Evolutionary conservation across 2,888 invertebrate genomes (phyloP).

Genomic region (Timandra comae): DNA sequence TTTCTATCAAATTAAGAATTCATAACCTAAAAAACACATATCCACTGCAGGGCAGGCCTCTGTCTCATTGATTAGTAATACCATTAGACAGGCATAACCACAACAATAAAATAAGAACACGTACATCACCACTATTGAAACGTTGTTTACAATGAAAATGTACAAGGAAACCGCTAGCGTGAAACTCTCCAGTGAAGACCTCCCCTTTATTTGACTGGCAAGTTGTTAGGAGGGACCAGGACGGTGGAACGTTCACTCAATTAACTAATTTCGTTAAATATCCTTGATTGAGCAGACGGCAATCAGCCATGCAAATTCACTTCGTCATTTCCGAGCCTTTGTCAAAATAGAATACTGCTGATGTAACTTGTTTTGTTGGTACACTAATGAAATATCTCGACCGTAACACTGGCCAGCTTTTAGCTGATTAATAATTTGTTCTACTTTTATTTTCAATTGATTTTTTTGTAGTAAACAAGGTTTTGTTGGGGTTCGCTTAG

Average conservation of each 20-base stretch:
- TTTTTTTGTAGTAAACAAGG: too few species aligned
- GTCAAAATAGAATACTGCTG: conserved; percentile 43
- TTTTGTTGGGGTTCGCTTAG: too few species aligned
- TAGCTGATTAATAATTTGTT: too few species aligned
- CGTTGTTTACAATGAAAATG: background rate
- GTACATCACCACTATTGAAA: too few species aligned
- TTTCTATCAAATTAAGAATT: too few species aligned
- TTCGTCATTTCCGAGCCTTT: conserved; percentile 47
- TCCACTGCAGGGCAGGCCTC: too few species aligned
- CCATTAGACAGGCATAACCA: too few species aligned
- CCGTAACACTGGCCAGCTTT: too few species aligned
- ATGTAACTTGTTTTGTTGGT: conserved; percentile 34
- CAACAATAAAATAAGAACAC: too few species aligned
- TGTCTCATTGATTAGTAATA: too few species aligned
- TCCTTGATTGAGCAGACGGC: conserved; percentile 75
- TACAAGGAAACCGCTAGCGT: background rate
- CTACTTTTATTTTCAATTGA: too few species aligned
- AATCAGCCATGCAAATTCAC: conserved; percentile 74
- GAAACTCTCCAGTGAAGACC: conserved; percentile 5
- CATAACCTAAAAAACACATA: too few species aligned
- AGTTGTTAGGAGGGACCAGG: conserved; percentile 33
- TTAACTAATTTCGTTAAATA: conserved; percentile 76
- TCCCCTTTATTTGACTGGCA: conserved; percentile 16
- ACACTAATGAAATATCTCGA: background rate
- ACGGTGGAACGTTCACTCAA: conserved; percentile 65